Evolutionary conservation across 2,113 vertebrate species (phyloP), one percentile per base, ranked within the genome.

Genomic region (Oryzias curvinotus): DNA sequence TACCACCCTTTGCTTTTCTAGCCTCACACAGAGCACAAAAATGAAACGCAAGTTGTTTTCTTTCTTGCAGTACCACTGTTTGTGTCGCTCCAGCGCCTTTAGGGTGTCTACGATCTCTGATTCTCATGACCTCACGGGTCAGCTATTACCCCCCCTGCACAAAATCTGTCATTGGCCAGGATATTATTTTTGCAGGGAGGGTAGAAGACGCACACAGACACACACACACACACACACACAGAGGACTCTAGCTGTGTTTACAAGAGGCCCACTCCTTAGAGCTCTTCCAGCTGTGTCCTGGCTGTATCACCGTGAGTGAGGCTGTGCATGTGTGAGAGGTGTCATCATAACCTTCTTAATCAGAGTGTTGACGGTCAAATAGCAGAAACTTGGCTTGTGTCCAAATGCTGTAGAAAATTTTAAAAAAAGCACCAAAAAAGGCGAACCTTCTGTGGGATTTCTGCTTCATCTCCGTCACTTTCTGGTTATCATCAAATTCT

Each of bases 51-150:
- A 16, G 8, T 3, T 45, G 45, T n/a, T 52, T 26, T 8, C 21
- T 42, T 19, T 23, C 16, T 4, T 7, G 14, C 19, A 43, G 4
- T 25, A 18, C 36, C 36, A 36, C 28, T 46, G 19, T 7, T 30
- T 45, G 18, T 54, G 30, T 26, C 74, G 36, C 45, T 58, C 55
- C 61, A 36, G 25, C 36, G 65, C 68, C 62, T 71, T 26, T 44
- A 53, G 54, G 53, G 61, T 28, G 43, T 63, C 47, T 30, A 26
- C 68, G 64, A 17, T 18, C 41, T 62, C 60, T 45, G 60, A 73
- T 85, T 91, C 87, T 84, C 87, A 92, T 91, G 87, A 93, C 87
- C 87, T 92, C 88, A 92, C 63, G 64, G 70, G 49, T 57, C 80
- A 91, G 85, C 71, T 79, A 91, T 91, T 89, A 75, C 78, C 42